Percentiles rank a stretch among this genome's conserved stretches.
phyloP scores from a whole-genome alignment of 2,113 vertebrate genomes.

The Brevimyrus niger region DNA sequence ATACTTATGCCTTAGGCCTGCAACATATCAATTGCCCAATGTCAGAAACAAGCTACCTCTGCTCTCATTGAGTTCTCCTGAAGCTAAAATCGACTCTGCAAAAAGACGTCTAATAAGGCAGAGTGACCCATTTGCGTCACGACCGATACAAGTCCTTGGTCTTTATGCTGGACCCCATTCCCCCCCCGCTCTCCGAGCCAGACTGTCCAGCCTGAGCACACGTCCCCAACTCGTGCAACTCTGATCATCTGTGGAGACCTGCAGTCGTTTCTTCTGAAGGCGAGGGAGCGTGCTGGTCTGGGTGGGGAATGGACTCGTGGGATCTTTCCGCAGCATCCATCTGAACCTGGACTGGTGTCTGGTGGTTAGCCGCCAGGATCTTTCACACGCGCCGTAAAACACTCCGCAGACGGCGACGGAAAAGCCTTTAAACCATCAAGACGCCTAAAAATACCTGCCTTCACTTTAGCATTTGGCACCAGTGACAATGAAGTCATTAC shows the following conservation, averaged over 20 bases:
- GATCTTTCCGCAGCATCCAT: background rate
- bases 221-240: background rate
- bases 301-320: background rate
- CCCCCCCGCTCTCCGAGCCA: background rate
- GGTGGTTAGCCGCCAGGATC: background rate
- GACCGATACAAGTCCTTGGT: background rate
- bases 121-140: background rate
- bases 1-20: background rate
- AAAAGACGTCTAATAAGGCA: background rate
- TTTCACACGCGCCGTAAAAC: background rate
- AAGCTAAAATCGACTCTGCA: background rate
- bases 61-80: background rate
- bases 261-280: background rate
- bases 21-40: background rate
- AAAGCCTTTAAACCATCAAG: slow-evolving; percentile 6
- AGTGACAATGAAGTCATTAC: background rate
- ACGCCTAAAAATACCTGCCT: slow-evolving; percentile 3
- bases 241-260: background rate
- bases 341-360: background rate
- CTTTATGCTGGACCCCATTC: background rate
- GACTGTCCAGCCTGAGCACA: background rate
- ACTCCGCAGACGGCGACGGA: background rate
- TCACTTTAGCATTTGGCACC: background rate
- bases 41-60: background rate
- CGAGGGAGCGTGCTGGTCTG: background rate